phyloP scores from a whole-genome alignment of 2,113 vertebrate genomes.

The Australoheros scitulus region DNA sequence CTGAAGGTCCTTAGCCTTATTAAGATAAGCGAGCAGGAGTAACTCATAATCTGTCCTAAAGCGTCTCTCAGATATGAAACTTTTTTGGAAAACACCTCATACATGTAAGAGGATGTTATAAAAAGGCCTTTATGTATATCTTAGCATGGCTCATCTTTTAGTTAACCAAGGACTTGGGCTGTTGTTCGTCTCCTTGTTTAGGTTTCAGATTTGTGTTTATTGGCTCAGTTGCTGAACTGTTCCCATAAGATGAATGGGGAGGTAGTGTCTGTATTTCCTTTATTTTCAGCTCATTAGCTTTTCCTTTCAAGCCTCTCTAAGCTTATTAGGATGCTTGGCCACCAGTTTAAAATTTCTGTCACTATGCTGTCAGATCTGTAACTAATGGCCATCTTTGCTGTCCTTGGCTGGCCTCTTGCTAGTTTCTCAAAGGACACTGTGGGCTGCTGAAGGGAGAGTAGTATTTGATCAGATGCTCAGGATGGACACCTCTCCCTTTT shows the following conservation, averaged over 20 bases:
- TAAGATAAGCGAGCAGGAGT: background rate
- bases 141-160: slow-evolving; percentile 12
- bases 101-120: background rate
- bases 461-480: slow-evolving; percentile 51
- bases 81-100: background rate
- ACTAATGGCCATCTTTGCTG: slow-evolving; percentile 51
- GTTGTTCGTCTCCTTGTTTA: slow-evolving; percentile 9
- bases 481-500: slow-evolving; percentile 58
- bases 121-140: slow-evolving; percentile 7
- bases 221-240: slow-evolving; percentile 35
- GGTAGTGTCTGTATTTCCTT: slow-evolving; percentile 45
- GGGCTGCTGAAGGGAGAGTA: slow-evolving; percentile 26
- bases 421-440: slow-evolving; percentile 39
- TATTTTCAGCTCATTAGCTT: slow-evolving; percentile 67
- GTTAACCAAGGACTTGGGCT: background rate
- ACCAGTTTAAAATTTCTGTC: slow-evolving; percentile 51
- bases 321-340: slow-evolving; percentile 53
- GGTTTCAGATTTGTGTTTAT: slow-evolving; percentile 46
- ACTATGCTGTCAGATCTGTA: slow-evolving; percentile 43
- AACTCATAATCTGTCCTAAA: slow-evolving; percentile 4
- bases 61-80: background rate
- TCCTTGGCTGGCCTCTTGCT: slow-evolving; percentile 39
- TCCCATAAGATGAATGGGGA: slow-evolving; percentile 46
- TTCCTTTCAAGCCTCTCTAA: slow-evolving; percentile 47
- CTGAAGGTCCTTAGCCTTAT: background rate